These are phyloP conservation scores for Dasysyrphus albostriatus DNA, from an alignment of 2,888 invertebrate species.

Conservation along the genomic window DNA sequence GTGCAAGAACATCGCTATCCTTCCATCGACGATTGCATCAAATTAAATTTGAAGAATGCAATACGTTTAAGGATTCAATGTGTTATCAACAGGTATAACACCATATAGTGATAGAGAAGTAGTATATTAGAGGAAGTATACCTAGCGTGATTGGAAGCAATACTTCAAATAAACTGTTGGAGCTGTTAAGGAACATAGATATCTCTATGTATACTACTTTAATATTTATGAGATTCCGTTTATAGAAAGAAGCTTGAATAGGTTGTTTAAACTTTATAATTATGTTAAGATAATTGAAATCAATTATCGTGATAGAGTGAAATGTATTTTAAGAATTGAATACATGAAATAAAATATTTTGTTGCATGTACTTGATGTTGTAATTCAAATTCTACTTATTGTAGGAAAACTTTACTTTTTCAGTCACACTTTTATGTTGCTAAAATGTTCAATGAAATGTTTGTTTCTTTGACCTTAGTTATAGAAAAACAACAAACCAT, in stretches of 20 bases:
- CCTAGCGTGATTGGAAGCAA: conserved; percentile 70
- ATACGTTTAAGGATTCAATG: conserved; percentile 53
- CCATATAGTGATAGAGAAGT: neutral
- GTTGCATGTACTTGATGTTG: too few species aligned
- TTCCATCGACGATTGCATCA: conserved; percentile 41
- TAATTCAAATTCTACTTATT: too few species aligned
- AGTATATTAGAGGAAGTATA: neutral
- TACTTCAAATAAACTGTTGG: conserved; percentile 49
- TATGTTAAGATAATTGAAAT: conserved; percentile 53
- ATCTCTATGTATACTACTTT: neutral
- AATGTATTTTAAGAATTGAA: conserved; percentile 7
- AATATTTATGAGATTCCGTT: neutral
- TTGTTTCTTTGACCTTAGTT: too few species aligned
- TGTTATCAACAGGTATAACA: conserved; percentile 54
- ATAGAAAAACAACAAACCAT: too few species aligned
- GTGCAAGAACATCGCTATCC: conserved; percentile 3
- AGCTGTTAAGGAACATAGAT: conserved; percentile 22
- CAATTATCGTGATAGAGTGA: conserved; percentile 10
- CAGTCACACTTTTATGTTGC: too few species aligned
- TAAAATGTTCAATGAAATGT: too few species aligned
- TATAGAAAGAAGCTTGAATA: conserved; percentile 2
- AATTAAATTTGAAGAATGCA: conserved; percentile 54
- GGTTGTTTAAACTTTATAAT: conserved; percentile 67
- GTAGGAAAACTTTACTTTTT: too few species aligned
- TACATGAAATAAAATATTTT: neutral